Base-by-base conservation (phyloP, 2,888 invertebrate species). In the Adela reaumurella region DNA sequence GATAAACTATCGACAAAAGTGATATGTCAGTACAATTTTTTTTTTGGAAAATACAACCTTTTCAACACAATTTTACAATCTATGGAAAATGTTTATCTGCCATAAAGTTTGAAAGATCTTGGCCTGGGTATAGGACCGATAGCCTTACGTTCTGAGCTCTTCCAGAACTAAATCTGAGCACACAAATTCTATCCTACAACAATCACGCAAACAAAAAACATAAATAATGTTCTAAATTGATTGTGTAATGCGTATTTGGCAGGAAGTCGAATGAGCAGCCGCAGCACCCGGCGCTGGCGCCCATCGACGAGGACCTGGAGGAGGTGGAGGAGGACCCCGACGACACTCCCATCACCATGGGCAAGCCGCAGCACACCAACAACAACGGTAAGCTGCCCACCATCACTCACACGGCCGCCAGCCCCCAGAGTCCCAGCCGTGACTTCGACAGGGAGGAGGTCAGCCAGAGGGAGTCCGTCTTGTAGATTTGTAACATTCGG, bases 361-460 rank as follows among this genome's bases (percentile, higher is more conserved):
- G 82, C 0, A 66, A 69, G 17, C 62, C 57, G 1, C 52, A 66
- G 0, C 24, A 20, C 14, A 24, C 49, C 3, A 16, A 20, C 42
- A 60, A 65, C 2, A 54, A 59, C 1, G 55, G 62, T 0, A 55
- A 55, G 46, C 81, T 90, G 51, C 92, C 91, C 47, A 86, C 87
- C 65, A 92, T 92, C 57, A 81, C 88, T 3, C 87, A 89, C 71
- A 92, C 91, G 1, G 86, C 90, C 45, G 86, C 92, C 45, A 86
- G 86, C 50, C 87, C 87, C 28, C 54, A 81, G 82, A 1, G 76
- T 77, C 46, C 63, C 67, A 1, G 65, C 68, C 43, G 8, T 8
- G 24, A 49, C 45, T 42, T 53, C 28, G 35, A 55, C 56, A 1
- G 64, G 63, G 51, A 43, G 47, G 24, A 54, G 50, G 19, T 35